A percentile compares a stretch with the other conserved stretches of the same genome.
phyloP scores from a whole-genome alignment of 2,797 vertebrate species.

The Cheirogaleus major region DNA sequence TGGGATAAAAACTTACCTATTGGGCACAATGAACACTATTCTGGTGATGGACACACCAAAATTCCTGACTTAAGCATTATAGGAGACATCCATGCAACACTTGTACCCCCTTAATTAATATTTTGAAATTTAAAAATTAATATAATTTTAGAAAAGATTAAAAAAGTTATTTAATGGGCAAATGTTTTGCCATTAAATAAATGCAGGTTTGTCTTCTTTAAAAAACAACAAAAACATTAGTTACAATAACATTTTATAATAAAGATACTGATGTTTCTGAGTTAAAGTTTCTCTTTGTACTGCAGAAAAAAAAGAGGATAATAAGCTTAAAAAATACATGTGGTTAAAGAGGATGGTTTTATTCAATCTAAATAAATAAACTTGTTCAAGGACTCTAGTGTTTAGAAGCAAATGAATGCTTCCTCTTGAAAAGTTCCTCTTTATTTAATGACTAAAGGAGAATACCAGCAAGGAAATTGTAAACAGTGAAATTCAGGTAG shows the following conservation, averaged over 20 bases:
- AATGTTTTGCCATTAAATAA: background rate
- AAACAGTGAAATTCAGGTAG: constrained; percentile 12
- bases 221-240: background rate
- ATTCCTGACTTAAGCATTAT: too few species aligned
- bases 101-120: background rate
- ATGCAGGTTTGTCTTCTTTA: background rate
- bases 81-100: too few species aligned
- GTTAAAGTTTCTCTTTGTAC: background rate
- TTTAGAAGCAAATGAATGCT: background rate
- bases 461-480: background rate
- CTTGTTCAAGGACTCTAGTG: background rate
- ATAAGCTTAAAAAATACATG: background rate
- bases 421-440: background rate
- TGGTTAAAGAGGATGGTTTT: background rate
- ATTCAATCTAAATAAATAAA: background rate
- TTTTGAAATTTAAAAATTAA: background rate
- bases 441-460: background rate
- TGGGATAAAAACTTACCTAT: too few species aligned
- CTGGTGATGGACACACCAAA: too few species aligned
- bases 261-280: background rate
- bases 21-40: too few species aligned
- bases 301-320: background rate
- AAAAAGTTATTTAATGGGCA: background rate
- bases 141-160: background rate
- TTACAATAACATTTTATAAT: background rate